Evolutionary conservation across 2,797 vertebrate genomes (phyloP), one percentile per base, ranked within the genome.

Genomic region (Acanthiza pusilla): DNA sequence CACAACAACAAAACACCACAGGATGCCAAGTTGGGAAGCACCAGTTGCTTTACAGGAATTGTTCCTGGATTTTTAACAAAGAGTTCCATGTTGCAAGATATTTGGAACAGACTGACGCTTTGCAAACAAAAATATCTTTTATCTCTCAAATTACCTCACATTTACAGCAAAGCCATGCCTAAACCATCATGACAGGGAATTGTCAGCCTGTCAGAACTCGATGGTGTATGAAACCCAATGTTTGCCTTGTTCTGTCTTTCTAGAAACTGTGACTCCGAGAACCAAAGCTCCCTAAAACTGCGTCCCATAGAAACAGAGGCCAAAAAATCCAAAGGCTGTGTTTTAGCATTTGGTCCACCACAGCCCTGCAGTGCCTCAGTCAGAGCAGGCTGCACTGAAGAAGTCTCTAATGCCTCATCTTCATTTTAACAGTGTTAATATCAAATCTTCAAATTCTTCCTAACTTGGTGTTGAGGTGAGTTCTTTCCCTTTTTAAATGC

Each of bases 91-190:
- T 66, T 70, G 80, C 51, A 73, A 93, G 57, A 74, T 36, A 55
- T 62, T 43, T 81, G 93, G 81, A 92, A 85, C 67, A 86, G 29
- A 23, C 11, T 26, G 40, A 42, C 0, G 2, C n/a, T 91, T 76
- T 43, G 74, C 81, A 91, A 91, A 84, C 53, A 92, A 66, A 86
- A 84, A 73, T 71, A 84, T 48, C 57, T 71, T 91, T 62, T 85
- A 57, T 79, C 79, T 94, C 47, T 79, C 67, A 68, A 87, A 74
- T 77, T 71, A 66, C 66, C 70, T 91, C 85, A 74, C 42, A 60
- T 60, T 70, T 60, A 66, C 53, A 91, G 81, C 66, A 84, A 83
- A 83, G 70, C 40, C 77, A 34, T 83, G 57, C 51, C 84, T 51
- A 74, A 89, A 90, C 16, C 81, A 74, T n/a, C 75, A 42, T 36